These are phyloP conservation scores for Melitaea athalia DNA, from an alignment of 2,888 invertebrate species.

Conservation along the genomic window DNA sequence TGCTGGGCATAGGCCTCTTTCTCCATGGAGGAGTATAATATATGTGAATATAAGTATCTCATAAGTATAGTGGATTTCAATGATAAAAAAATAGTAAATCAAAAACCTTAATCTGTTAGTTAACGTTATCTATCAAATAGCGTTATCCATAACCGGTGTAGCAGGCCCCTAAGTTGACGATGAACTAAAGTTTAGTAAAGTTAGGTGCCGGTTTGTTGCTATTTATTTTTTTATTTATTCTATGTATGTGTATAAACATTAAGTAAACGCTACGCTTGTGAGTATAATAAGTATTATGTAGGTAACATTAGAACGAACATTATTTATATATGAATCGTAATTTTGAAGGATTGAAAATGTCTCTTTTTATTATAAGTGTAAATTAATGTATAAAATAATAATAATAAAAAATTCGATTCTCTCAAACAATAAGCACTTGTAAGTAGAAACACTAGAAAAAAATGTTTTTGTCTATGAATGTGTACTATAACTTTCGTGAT, in stretches of 20 bases:
- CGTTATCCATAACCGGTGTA: too few relatives aligned
- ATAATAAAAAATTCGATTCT: slow-evolving; percentile 1
- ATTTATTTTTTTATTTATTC: slow-evolving; percentile 13
- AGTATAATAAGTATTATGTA: slow-evolving; percentile 16
- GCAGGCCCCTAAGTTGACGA: background rate
- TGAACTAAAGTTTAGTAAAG: slow-evolving; percentile 6
- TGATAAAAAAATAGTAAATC: too few relatives aligned
- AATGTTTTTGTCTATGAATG: slow-evolving; percentile 5
- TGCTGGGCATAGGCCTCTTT: too few relatives aligned
- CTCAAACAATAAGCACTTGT: background rate
- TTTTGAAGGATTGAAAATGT: slow-evolving; percentile 1
- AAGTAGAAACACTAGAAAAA: slow-evolving; percentile 1
- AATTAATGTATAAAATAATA: background rate
- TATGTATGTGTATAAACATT: slow-evolving; percentile 15
- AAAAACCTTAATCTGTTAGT: too few relatives aligned
- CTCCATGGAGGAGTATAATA: too few relatives aligned
- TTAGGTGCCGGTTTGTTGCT: slow-evolving; percentile 10
- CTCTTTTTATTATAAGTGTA: background rate
- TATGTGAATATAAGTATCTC: too few relatives aligned
- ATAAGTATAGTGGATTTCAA: too few relatives aligned
- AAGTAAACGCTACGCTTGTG: slow-evolving; percentile 31
- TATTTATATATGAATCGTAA: background rate
- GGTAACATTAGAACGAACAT: background rate
- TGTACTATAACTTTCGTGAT: background rate
- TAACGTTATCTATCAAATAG: too few relatives aligned